Evolutionary conservation across 2,113 vertebrate species (phyloP).

Genomic region (Myotis brandtii): DNA sequence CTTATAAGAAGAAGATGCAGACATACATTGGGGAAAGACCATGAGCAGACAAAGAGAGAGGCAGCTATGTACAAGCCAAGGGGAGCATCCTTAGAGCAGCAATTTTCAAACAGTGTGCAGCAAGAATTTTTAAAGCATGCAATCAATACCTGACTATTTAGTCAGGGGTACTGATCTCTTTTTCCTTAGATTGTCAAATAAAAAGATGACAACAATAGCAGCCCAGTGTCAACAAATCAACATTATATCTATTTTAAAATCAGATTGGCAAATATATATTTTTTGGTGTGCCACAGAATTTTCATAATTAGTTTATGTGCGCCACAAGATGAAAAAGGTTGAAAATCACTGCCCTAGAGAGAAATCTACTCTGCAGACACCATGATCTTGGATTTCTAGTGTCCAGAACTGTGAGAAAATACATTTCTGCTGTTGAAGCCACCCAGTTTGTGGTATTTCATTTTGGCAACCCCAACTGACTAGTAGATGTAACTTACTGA

Average conservation of each 20-base stretch:
- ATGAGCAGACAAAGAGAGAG: background rate
- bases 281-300: background rate
- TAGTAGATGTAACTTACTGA: background rate
- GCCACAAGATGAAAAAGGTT: background rate
- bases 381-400: background rate
- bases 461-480: background rate
- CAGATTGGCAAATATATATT: background rate
- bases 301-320: background rate
- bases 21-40: accelerated
- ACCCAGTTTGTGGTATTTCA: background rate
- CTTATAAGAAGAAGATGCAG: background rate
- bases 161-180: background rate
- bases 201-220: background rate
- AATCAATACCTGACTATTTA: background rate
- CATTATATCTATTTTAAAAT: background rate
- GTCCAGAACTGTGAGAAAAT: background rate
- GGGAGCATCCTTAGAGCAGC: background rate
- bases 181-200: background rate
- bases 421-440: background rate
- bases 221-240: background rate
- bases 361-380: background rate
- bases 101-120: background rate
- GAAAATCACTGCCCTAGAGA: background rate
- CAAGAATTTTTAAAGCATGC: background rate
- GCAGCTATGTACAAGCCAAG: background rate